Base-by-base conservation (phyloP, 2,113 vertebrate species). In the Eurypyga helias region DNA sequence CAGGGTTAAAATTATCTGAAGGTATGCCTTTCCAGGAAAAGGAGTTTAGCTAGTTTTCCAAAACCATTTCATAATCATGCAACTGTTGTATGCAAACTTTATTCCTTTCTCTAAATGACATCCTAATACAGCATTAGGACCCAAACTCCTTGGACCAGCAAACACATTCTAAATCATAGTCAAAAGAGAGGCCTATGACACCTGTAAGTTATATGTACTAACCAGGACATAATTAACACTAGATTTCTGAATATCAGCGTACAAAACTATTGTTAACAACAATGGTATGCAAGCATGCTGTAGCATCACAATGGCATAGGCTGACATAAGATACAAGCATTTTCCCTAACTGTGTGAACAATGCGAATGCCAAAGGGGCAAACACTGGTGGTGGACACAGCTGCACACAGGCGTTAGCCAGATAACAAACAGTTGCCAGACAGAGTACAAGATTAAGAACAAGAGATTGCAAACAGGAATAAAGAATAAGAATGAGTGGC, bases 271-370 rank as follows among this genome's bases (percentile, higher is more conserved):
- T 34, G 11, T 45, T 64, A 45, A 17, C 48, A 78, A 34, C 9
- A 58, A 13, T 17, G 18, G 28, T 18, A 43, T 25, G 15, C 36
- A 93, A 79, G 41, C 71, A 34, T 75, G 78, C 51, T 57, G 33
- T 25, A 54, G n/a, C 46, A 61, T 0, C 3, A 1, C 2, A 6
- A 79, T 61, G 62, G 18, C 28, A 57, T 1, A 64, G 38, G 45
- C 72, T 79, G 36, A 72, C 15, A n/a, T 17, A n/a, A 45, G 4
- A 52, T 5, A 18, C 7, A 46, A 77, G 7, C 33, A 62, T 48
- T 70, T 70, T 66, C 75, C 31, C 4, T 26, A 66, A 61, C 19
- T 11, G 64, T 23, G 15, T 33, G 24, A 72, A 57, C 26, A 36
- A 29, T 3, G 38, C 15, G n/a, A 80, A n/a, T 11, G 3, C 11